Conservation (phyloP, 2,797 vertebrate genomes). For the Corythornis leucogaster region DNA sequence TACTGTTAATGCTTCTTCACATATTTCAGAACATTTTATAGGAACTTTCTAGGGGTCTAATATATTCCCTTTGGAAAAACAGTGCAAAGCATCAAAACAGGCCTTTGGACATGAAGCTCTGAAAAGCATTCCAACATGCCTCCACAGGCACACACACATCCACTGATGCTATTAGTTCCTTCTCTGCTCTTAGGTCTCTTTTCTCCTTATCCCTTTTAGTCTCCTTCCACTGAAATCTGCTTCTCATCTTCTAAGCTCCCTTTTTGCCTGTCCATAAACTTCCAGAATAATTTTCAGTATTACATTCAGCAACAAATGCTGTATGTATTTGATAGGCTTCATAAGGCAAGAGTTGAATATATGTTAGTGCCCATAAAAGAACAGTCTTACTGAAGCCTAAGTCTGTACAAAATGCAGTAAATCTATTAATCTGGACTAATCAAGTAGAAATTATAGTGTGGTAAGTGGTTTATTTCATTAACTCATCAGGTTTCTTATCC, state of each 20-base stretch:
- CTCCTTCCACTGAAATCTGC: neutral
- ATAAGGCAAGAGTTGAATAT: neutral
- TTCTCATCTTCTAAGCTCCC: neutral
- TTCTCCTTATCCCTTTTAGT: neutral
- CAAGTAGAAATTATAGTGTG: neutral
- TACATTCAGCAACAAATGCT: neutral
- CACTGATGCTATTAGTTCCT: neutral
- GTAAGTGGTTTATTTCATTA: neutral
- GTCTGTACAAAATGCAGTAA: neutral
- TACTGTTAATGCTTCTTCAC: neutral
- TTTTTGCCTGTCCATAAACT: neutral
- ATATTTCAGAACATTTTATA: neutral
- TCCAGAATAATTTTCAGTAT: neutral
- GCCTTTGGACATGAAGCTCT: neutral
- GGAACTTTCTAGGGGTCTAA: neutral
- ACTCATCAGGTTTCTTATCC: neutral
- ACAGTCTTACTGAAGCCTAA: neutral
- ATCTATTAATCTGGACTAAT: neutral
- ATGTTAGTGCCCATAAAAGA: neutral
- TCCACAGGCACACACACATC: neutral
- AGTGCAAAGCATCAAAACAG: neutral
- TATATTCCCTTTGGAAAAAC: neutral
- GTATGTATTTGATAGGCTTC: neutral
- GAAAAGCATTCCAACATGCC: neutral
- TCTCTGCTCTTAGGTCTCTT: neutral